phyloP scores from a whole-genome alignment of 2,113 vertebrate genomes.

The Procavia capensis region DNA sequence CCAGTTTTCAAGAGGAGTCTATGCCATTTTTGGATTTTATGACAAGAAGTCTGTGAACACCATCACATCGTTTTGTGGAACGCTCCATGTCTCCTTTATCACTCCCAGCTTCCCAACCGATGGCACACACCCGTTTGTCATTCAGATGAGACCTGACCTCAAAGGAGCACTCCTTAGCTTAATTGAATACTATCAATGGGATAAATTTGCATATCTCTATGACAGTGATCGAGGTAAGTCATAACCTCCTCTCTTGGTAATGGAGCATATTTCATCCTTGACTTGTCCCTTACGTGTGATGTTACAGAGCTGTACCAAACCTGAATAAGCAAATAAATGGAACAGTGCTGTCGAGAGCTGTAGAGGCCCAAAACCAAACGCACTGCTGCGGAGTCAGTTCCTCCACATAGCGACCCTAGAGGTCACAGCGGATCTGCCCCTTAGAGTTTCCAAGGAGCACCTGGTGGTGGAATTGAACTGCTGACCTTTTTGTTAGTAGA shows the following conservation, averaged over 20 bases:
- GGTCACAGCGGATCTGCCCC: no score
- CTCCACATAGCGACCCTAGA: no score
- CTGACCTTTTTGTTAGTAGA: no score
- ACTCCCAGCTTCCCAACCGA: constrained; percentile 99
- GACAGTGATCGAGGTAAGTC: constrained; percentile 98
- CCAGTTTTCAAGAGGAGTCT: constrained; percentile 99
- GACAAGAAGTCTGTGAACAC: constrained; percentile 99
- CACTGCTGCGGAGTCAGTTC: no score
- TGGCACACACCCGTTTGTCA: constrained; percentile 97
- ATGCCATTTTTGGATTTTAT: constrained; percentile 99
- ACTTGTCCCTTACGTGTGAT: background rate
- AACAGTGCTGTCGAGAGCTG: no score
- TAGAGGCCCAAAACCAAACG: no score
- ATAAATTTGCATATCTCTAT: constrained; percentile 99
- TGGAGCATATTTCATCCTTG: background rate
- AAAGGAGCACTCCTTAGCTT: constrained; percentile 98
- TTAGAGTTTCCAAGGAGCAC: no score
- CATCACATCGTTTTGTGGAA: constrained; percentile 99
- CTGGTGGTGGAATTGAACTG: no score
- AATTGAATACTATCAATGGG: constrained; percentile 99
- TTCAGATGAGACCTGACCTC: constrained; percentile 99
- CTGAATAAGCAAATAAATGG: no score
- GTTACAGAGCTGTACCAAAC: background rate
- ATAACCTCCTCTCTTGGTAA: background rate
- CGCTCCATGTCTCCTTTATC: constrained; percentile 99